Evolutionary conservation across 30 jellyfish, hydroid and myxozoan species (phyloP), one percentile per base, ranked within the genome.

Genomic region (Catostylus mosaicus): DNA sequence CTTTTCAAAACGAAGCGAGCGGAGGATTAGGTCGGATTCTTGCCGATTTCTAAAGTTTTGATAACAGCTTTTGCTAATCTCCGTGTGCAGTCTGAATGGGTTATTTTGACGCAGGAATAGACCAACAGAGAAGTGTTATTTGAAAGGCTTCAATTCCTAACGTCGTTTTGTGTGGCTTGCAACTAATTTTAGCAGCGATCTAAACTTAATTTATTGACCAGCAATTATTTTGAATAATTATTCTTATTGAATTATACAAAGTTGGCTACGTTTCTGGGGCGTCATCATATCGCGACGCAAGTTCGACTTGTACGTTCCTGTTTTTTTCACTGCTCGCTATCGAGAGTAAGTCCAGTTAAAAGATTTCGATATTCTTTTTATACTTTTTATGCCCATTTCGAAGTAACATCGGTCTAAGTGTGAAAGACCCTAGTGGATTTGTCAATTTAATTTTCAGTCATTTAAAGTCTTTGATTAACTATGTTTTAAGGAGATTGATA

Each of bases 71-170:
- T 74, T 50, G 36, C 37, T 56, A 0, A 20, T 34, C 85, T 50
- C 85, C 70, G 10, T 74, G 27, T 74, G 85, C 2, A 50, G 85
- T 74, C 75, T 74, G 63, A 74, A 74, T 22, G 60, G 64, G 40
- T 23, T 74, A 51, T 35, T 74, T 51, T 27, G 23, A 51, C 18
- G 74, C 64, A 9, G 75, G 30, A 63, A 34, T 50, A 0, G 9
- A 24, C 85, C 50, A 52, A 32, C 85, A 51, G 51, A 18, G 85
- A 30, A 11, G 16, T 48, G 71, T 26, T 43, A 24, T 48, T 72
- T 67, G 59, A 30, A 40, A 12, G 10, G 27, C 29, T 32, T 23
- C 63, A 32, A 23, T 57, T 27, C 71, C 29, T 19, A 1, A n/a
- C 16, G 75, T 1, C 85, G 35, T n/a, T 38, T 50, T 74, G 85